Base-by-base conservation (phyloP, 2,888 invertebrate species). In the Ectemnius lituratus region DNA sequence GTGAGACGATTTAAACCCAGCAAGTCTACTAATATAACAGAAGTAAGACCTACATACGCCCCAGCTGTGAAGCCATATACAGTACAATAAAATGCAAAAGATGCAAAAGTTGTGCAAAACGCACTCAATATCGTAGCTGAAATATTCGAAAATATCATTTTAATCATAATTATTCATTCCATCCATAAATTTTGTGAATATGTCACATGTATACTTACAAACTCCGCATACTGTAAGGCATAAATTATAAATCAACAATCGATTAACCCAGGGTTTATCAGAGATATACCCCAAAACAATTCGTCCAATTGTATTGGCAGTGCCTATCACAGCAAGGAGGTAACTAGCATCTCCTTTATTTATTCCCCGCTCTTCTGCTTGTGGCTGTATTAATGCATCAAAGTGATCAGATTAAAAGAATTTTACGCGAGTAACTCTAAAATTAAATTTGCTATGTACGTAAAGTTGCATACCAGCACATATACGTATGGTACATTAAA, bases 31-130 rank as follows among this genome's bases (percentile, higher is more conserved):
- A 98, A 93, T 79, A 98, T 97, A 67, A 98, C 98, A 23, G 98
- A 98, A 2, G 98, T 98, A 65, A 99, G 93, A n/a, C 98, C 98
- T 62, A 98, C 98, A 90, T 98, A 99, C 72, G 98, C 98, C 81
- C 98, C 98, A 86, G 97, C 97, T 18, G 97, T 96, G 87, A 97
- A 96, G 66, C 98, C 98, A 89, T 96, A 98, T 11, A 95, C 92
- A 47, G 93, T 92, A 27, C 96, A 94, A 91, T 97, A 99, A 67
- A 95, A 85, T 20, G 95, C 94, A 85, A 98, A 93, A 8, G 95
- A 92, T 86, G 93, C 91, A 90, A 96, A 97, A 84, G 94, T 94
- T 83, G 91, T 91, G 91, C 96, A 97, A 79, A 94, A 93, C 88
- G 96, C 95, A 89, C 96, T 95, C 86, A 97, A 90, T 49, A 94